A percentile compares a stretch with the other conserved stretches of the same genome.
phyloP scores from a whole-genome alignment of 1,140 invertebrate genomes.

The Drosophila takahashii region DNA sequence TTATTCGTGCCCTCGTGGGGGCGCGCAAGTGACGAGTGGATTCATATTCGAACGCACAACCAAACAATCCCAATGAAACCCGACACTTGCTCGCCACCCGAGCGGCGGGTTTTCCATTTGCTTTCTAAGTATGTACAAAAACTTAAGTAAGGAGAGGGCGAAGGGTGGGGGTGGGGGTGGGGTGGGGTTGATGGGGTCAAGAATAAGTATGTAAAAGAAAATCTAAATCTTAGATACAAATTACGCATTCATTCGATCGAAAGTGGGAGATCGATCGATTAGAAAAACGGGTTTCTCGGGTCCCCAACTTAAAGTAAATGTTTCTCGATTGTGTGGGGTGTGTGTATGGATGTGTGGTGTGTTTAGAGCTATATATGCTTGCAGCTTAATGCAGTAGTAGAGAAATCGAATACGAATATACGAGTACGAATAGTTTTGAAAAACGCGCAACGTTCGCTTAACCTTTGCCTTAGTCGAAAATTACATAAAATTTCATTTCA shows the following conservation, averaged over 20 bases:
- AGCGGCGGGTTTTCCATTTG: constrained; percentile 57
- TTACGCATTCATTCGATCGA: constrained; percentile 24
- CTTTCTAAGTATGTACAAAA: constrained; percentile 71
- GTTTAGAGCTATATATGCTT: constrained; percentile 69
- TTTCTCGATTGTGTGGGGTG: constrained; percentile 26
- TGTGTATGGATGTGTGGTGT: constrained; percentile 30
- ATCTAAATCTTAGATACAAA: constrained; percentile 47
- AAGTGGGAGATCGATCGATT: constrained; percentile 1
- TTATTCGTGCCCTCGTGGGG: constrained; percentile 50
- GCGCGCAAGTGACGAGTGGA: constrained; percentile 28
- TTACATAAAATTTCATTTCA: constrained; percentile 69
- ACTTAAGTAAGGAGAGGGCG: constrained; percentile 53
- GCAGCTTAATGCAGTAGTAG: constrained; percentile 76
- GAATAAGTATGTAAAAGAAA: constrained; percentile 43
- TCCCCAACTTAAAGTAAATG: constrained; percentile 52
- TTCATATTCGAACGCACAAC: constrained; percentile 59
- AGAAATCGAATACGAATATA: constrained; percentile 68
- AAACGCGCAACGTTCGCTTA: constrained; percentile 75
- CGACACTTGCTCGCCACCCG: constrained; percentile 37
- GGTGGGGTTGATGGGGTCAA: neutral
- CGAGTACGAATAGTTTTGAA: constrained; percentile 68
- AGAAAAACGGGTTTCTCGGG: constrained; percentile 15
- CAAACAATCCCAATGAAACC: constrained; percentile 58
- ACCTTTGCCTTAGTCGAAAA: constrained; percentile 73
- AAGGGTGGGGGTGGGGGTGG: neutral